These are phyloP conservation scores for Philypnodon macrostomus DNA, from an alignment of 2,797 vertebrate species.

Conservation along the genomic window DNA sequence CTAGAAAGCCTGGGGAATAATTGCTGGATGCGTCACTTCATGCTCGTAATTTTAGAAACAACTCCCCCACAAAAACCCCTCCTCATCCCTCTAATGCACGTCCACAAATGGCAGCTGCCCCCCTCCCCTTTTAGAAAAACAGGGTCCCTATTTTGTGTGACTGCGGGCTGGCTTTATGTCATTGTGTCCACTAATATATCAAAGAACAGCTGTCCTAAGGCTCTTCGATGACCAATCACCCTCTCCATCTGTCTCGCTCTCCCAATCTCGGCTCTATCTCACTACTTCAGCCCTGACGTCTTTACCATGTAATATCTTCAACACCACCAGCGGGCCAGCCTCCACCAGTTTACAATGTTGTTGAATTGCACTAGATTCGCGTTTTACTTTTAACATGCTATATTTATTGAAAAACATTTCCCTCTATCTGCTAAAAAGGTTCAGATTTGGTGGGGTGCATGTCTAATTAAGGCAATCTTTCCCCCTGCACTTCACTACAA, in stretches of 20 bases:
- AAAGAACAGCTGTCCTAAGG: slow-evolving; percentile 92
- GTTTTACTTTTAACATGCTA: no score
- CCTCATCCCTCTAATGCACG: slow-evolving; percentile 64
- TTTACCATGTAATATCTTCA: slow-evolving; percentile 52
- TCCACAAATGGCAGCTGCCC: slow-evolving; percentile 77
- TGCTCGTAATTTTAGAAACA: slow-evolving; percentile 80
- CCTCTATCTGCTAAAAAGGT: no score
- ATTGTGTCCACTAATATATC: slow-evolving; percentile 87
- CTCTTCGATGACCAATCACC: slow-evolving; percentile 80
- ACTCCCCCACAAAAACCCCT: slow-evolving; percentile 64
- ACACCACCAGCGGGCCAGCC: no score
- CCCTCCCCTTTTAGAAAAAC: slow-evolving; percentile 69
- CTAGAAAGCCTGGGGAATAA: slow-evolving; percentile 62
- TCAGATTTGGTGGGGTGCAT: no score
- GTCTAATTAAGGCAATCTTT: no score
- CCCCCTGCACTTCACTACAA: no score
- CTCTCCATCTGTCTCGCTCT: slow-evolving; percentile 77
- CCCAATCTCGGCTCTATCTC: slow-evolving; percentile 62
- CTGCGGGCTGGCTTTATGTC: slow-evolving; percentile 82
- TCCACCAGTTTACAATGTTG: no score
- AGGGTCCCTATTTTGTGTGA: slow-evolving; percentile 81
- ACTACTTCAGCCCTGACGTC: slow-evolving; percentile 50
- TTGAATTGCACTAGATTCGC: no score
- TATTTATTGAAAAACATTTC: no score
- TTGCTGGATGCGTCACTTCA: slow-evolving; percentile 72